Base-by-base conservation (phyloP, 30 jellyfish, hydroid and myxozoan species). In the Aurelia sp. region DNA sequence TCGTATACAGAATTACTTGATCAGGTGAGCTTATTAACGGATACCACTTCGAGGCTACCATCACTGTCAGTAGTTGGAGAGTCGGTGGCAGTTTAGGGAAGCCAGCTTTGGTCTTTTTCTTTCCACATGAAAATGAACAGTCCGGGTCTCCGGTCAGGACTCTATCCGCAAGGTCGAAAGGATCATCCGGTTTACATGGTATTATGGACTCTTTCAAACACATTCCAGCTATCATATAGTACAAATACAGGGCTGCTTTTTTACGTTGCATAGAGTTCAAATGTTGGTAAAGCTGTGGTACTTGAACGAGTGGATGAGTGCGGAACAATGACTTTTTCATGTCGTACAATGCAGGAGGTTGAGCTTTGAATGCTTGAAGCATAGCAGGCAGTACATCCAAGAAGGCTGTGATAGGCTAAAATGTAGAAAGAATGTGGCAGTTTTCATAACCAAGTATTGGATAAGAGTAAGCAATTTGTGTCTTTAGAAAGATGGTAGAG, bases 61-160 rank as follows among this genome's bases (percentile, higher is more conserved):
- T 78, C 18, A 64, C 89, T 7, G 72, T 57, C 21, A 78, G 79
- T 52, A 59, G n/a, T 19, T 73, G 70, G 12, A 78, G 72, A 57
- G 89, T 78, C 16, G 89, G 79, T 47, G 79, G 79, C 58, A 78
- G 74, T 21, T 40, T 61, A 12, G 89, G 89, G 18, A 78, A 78
- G 11, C 79, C 89, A 21, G 79, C 50, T 21, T 78, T 78, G 63
- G 89, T 78, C 50, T 78, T 78, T 31, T 44, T 62, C 31, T 78
- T 78, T 64, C 89, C 89, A 44, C 89, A 78, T 11, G 89, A 55
- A 78, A 78, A 78, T 31, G 89, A 48, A 57, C 89, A 78, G 79
- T 78, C 89, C 50, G 65, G 65, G 31, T 78, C 89, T 62, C 89
- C 89, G 72, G 79, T 78, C 79, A 78, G 37, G 22, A 78, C 89